These are phyloP conservation scores for Iphiclides podalirius DNA, from an alignment of 2,888 invertebrate species.

Conservation along the genomic window DNA sequence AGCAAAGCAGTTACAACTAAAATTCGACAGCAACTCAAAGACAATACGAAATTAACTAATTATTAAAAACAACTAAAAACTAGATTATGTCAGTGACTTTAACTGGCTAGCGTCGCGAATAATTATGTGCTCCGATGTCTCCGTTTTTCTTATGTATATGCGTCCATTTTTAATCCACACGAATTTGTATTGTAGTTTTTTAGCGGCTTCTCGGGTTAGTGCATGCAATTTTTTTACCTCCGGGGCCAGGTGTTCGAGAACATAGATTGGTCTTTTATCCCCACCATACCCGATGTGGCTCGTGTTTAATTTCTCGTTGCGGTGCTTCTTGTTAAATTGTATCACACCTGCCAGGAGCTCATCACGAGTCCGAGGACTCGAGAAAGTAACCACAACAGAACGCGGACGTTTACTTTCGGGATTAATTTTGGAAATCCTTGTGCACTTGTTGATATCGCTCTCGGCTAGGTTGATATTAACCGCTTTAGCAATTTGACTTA, in stretches of 20 bases:
- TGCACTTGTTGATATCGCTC: slow-evolving; percentile 23
- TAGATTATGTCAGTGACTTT: not conserved
- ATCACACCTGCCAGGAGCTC: slow-evolving; percentile 13
- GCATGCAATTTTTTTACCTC: slow-evolving; percentile 1
- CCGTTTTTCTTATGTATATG: too few relatives aligned
- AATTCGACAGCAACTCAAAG: too few relatives aligned
- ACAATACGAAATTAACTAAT: not conserved
- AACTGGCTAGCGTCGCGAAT: slow-evolving; percentile 3
- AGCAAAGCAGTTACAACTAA: not conserved
- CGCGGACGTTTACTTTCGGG: slow-evolving; percentile 18
- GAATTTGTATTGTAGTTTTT: slow-evolving; percentile 4
- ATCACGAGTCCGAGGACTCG: slow-evolving; percentile 16
- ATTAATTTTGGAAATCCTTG: slow-evolving; percentile 23
- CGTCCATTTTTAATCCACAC: slow-evolving; percentile 10
- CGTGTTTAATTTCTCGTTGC: slow-evolving; percentile 10
- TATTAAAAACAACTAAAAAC: not conserved
- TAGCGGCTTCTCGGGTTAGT: not conserved
- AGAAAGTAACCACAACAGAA: slow-evolving; percentile 9
- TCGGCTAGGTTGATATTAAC: slow-evolving; percentile 25
- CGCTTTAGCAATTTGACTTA: slow-evolving; percentile 22
- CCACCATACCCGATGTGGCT: not conserved
- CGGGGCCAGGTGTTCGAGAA: slow-evolving; percentile 12
- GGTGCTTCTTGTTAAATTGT: slow-evolving; percentile 21
- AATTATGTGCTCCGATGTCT: slow-evolving; percentile 7
- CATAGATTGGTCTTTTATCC: not conserved